Base-by-base conservation (phyloP, 2,888 invertebrate genomes). In the Coecobrya sp. region DNA sequence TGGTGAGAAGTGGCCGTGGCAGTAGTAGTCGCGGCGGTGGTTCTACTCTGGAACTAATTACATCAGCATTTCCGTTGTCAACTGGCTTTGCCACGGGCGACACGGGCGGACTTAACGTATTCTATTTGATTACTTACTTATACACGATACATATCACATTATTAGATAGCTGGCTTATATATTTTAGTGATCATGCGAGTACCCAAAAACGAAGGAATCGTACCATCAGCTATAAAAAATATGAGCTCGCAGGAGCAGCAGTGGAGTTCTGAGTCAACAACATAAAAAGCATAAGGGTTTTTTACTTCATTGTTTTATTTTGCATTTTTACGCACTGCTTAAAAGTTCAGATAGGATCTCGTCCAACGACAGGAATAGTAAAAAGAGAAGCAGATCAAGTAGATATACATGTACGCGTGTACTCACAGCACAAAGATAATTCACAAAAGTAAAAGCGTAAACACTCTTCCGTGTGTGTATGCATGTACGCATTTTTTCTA, bases 61-160 rank as follows among this genome's bases (percentile, higher is more conserved):
- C 86, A 91, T 91, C 90, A 91, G 89, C 82, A 86, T 85, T 91
- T 86, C 90, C 86, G 86, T 59, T 91, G 91, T 91, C 91, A 91
- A 73, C 91, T 86, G 22, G 36, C 22, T 90, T 70, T 52, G 89
- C 84, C 45, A 36, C 68, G 55, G 16, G n/a, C 59, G 25, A 86
- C 86, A 55, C 73, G 55, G 52, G 55, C 22, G 5, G 19, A 52
- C 49, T 86, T 22, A 87, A 55, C 87, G 25, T 45, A 87, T 81
- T 89, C 36, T 49, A 55, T 82, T 70, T 82, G 88, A 89, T 89
- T 82, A 89, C 81, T 36, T 88, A 42, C 68, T 30, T 68, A 19
- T 55, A 79, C 52, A 79, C 13, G 52, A 30, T 52, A 79, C 55
- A 79, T 49, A 52, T 68, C 49, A 55, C 55, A 27, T 79, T 55